These are phyloP conservation scores for Bhutanitis thaidina DNA, from an alignment of 2,888 invertebrate genomes.

Conservation along the genomic window DNA sequence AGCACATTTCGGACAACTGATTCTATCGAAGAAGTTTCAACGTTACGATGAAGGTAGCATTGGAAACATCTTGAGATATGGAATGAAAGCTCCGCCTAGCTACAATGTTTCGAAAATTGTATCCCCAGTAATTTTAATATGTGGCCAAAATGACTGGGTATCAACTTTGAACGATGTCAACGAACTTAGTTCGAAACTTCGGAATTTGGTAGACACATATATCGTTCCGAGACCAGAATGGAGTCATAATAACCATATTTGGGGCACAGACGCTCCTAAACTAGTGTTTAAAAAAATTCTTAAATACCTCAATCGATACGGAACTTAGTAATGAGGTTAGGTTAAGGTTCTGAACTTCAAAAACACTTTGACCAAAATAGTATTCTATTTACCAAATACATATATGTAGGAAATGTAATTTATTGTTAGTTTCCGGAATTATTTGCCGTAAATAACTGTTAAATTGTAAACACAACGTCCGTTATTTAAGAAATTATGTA, in stretches of 20 bases:
- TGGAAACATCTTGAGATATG: conserved; percentile 54
- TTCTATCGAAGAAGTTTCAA: conserved; percentile 49
- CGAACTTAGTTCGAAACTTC: conserved; percentile 71
- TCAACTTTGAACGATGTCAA: conserved; percentile 79
- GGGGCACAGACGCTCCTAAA: conserved; percentile 48
- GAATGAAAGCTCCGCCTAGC: conserved; percentile 45
- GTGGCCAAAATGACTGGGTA: conserved; percentile 80
- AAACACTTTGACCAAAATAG: conserved; percentile 2
- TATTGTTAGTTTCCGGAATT: too few relatives aligned
- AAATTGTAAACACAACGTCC: too few relatives aligned
- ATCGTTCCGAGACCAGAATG: conserved; percentile 73
- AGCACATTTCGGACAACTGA: conserved; percentile 77
- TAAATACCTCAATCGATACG: conserved; percentile 40
- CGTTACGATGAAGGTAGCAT: conserved; percentile 55
- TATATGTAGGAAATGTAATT: too few relatives aligned
- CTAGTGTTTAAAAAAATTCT: conserved; percentile 50
- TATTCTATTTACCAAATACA: neutral
- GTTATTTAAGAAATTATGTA: too few relatives aligned
- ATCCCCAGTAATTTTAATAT: conserved; percentile 58
- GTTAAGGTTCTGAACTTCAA: neutral
- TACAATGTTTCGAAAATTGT: conserved; percentile 54
- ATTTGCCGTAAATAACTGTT: too few relatives aligned
- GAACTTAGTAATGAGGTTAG: conserved; percentile 8
- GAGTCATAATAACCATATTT: conserved; percentile 66
- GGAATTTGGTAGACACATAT: conserved; percentile 79